Base-by-base conservation (phyloP, 2,113 vertebrate species). In the Ctenomys sociabilis region DNA sequence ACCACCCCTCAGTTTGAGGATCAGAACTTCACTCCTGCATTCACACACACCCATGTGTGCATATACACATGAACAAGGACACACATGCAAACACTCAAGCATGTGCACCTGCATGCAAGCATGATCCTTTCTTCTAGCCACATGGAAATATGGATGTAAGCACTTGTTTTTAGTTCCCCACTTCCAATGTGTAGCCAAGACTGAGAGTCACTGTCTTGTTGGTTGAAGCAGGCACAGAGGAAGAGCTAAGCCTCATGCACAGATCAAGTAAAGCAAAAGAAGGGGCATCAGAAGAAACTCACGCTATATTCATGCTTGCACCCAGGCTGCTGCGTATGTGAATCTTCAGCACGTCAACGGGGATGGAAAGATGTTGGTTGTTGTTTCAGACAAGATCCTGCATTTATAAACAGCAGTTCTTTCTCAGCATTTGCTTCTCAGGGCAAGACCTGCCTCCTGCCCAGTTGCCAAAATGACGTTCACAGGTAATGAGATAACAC, bases 341-440 rank as follows among this genome's bases (percentile, higher is more conserved):
- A 88, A 32, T 91, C 90, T 91, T 73, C 45, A 96, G 85, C 87
- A 52, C 30, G 35, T 49, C 89, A 64, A 43, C 1, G 37, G 57
- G 5, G 19, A 59, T 32, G 80, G 32, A 43, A 57, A 82, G 32
- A 3, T n/a, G 59, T 2, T 73, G 52, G 32, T 22, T 54, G 68
- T 85, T 85, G n/a, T 85, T 86, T 70, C 80, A 73, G 88, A 49
- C 28, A 92, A 19, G 28, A 40, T 72, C 57, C 40, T 88, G 90
- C 49, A 57, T 94, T 93, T 91, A 45, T 54, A 86, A 85, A 93
- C 45, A 85, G 49, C 63, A 91, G 85, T 82, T 88, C 61, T 95
- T 88, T 90, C 66, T 83, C 61, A 49, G 54, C 26, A 59, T 57
- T 90, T 11, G 59, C 26, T 45, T 90, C 64, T 83, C 35, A 89